Base-by-base conservation (phyloP, 2,797 vertebrate genomes). In the Xenentodon cancila region DNA sequence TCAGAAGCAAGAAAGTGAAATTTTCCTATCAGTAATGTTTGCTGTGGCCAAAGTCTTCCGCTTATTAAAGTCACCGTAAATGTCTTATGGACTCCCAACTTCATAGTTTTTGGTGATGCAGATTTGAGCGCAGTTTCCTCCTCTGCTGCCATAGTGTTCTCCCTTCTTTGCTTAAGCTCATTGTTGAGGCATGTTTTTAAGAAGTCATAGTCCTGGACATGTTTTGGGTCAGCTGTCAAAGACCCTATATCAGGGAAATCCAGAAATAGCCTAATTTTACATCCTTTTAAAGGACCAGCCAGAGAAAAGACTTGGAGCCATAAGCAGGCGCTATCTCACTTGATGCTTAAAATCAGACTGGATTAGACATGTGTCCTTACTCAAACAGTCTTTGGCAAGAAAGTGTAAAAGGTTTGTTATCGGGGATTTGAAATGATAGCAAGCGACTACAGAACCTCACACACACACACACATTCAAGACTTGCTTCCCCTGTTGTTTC, bases 31-130 rank as follows among this genome's bases (percentile, higher is more conserved):
- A 92, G 88, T 77, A 52, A 79, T 93, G 79, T 95, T 94, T 94
- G 87, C 79, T 86, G 95, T 94, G 92, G 94, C 93, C 75, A 63
- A 85, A 83, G 84, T 75, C 88, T 89, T 91, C 80, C 52, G 73
- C 86, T 88, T 91, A 91, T 91, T 91, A 92, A 91, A 92, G 91
- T 92, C 79, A 79, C 91, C 86, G 87, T 81, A 84, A 90, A 88
- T 84, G 82, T 92, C 84, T 90, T 90, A 90, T 87, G 77, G 73
- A 88, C 53, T 85, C 77, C 92, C 79, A 78, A 82, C 89, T 92
- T 95, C 93, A 92, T 90, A 82, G 76, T 84, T 62, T 92, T 92
- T 90, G 90, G 75, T 59, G 18, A 63, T 17, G 61, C 68, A 71
- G 55, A 67, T 68, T 82, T 88, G 72, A 74, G 43, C 60, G 50